Evolutionary conservation across 37 sponge, comb jelly and placozoan genomes (phyloP).

Genomic region (Geodia barretti): DNA sequence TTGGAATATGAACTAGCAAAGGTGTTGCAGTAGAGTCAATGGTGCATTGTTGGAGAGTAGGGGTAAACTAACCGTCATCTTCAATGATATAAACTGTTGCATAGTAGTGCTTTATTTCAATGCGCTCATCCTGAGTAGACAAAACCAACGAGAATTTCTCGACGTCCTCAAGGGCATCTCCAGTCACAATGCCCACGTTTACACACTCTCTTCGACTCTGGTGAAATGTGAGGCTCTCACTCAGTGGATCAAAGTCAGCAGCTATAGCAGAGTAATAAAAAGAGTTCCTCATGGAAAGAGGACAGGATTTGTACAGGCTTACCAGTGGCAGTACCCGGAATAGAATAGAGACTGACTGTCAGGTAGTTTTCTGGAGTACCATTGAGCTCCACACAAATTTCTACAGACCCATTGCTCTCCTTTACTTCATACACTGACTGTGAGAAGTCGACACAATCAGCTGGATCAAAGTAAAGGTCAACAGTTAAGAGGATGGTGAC

Average conservation of each 20-base stretch:
- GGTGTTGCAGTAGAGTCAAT: too few species aligned
- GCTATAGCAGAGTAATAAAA: too few species aligned
- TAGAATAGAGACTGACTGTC: neutral
- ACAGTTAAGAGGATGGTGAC: too few species aligned
- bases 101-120: neutral
- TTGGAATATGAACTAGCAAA: too few species aligned
- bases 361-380: neutral
- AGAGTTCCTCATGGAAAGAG: too few species aligned
- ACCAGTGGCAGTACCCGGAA: neutral
- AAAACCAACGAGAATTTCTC: neutral
- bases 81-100: conserved; percentile 1
- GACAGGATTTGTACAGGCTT: neutral
- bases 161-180: neutral
- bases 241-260: too few species aligned
- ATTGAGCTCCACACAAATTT: neutral
- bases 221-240: neutral
- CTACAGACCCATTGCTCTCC: neutral
- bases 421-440: neutral
- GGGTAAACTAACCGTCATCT: neutral
- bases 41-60: too few species aligned
- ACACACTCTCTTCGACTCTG: neutral
- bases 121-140: neutral
- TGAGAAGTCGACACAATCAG: neutral
- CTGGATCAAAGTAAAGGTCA: neutral
- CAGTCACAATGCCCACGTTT: neutral